Conservation (phyloP, 2,113 vertebrate genomes). For the Apus apus region DNA sequence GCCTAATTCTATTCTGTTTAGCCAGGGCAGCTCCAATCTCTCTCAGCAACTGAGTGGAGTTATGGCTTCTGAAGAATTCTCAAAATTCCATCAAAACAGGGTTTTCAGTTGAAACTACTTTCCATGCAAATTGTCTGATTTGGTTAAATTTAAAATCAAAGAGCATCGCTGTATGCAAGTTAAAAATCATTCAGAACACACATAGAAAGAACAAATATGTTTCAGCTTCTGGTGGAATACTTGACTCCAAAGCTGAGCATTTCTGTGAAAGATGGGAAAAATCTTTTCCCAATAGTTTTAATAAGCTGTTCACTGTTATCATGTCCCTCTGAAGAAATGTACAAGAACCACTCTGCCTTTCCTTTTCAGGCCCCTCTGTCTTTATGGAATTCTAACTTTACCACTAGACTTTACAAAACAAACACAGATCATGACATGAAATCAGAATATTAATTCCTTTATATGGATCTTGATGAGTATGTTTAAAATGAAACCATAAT, state of each 20-base stretch:
- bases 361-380: neutral
- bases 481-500: neutral
- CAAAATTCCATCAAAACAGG: neutral
- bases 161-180: neutral
- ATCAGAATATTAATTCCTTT: neutral
- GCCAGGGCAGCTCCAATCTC: neutral
- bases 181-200: neutral
- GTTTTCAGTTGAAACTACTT: neutral
- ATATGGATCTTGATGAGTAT: neutral
- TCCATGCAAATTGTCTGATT: neutral
- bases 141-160: neutral
- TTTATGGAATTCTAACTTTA: neutral
- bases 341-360: neutral
- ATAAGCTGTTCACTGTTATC: neutral
- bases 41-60: neutral
- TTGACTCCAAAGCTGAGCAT: neutral
- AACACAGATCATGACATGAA: neutral
- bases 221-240: neutral
- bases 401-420: neutral
- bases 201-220: neutral
- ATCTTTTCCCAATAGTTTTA: neutral
- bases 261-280: neutral
- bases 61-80: neutral
- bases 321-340: neutral
- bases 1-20: neutral